phyloP scores from a whole-genome alignment of 1,140 invertebrate genomes.

The Leptinotarsa texana region DNA sequence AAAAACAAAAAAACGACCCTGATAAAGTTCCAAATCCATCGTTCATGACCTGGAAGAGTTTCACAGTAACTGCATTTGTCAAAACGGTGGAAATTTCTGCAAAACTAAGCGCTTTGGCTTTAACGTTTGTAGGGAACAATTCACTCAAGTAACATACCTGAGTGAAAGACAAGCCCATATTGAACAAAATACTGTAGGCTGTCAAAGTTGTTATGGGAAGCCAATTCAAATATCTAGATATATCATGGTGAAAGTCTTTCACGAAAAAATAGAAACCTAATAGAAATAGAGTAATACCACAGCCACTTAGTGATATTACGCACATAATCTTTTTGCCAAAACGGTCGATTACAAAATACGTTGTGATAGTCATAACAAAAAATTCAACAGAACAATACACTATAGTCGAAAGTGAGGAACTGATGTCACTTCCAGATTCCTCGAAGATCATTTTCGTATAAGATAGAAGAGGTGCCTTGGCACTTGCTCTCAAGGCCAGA shows the following conservation, averaged over 20 bases:
- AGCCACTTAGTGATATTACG: not conserved
- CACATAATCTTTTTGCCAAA: slow-evolving; percentile 13
- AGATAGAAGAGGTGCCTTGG: slow-evolving; percentile 69
- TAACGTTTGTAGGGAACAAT: slow-evolving; percentile 19
- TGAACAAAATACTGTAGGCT: not conserved
- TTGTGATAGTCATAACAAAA: not conserved
- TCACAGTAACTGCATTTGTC: not conserved
- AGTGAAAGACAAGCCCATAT: slow-evolving; percentile 4
- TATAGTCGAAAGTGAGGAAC: slow-evolving; percentile 9
- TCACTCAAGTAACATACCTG: slow-evolving; percentile 2
- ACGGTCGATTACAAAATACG: slow-evolving; percentile 18
- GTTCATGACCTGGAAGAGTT: slow-evolving; percentile 2
- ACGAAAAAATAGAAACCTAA: slow-evolving; percentile 9
- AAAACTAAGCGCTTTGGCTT: slow-evolving; percentile 6
- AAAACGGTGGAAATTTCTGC: slow-evolving; percentile 9
- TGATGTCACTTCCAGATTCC: slow-evolving; percentile 8
- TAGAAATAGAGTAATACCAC: not conserved
- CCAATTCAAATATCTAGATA: slow-evolving; percentile 34
- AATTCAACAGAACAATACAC: slow-evolving; percentile 10
- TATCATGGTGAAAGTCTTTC: slow-evolving; percentile 44
- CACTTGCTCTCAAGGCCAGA: slow-evolving; percentile 78
- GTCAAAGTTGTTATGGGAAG: slow-evolving; percentile 6
- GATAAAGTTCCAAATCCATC: not conserved
- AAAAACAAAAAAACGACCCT: not conserved
- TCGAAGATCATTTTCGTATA: slow-evolving; percentile 21